These are phyloP conservation scores for Desmodus rotundus DNA, from an alignment of 2,113 vertebrate species.

Conservation along the genomic window DNA sequence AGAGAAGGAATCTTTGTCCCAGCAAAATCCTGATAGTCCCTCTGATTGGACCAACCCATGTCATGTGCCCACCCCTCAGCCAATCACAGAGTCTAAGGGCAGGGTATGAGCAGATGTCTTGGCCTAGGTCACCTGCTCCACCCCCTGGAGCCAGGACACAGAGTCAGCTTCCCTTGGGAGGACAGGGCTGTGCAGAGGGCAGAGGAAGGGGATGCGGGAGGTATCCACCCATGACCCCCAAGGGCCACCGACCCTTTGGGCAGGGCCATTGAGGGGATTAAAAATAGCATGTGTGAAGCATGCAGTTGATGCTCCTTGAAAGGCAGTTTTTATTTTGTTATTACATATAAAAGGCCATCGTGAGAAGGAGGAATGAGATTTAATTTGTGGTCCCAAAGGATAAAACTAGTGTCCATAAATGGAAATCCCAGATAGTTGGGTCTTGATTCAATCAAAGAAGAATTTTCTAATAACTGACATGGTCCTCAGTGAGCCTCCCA, in stretches of 20 bases:
- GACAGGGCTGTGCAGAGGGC: too few species aligned
- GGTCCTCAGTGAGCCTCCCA: background rate
- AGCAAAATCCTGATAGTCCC: too few species aligned
- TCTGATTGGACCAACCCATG: background rate
- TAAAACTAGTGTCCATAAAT: background rate
- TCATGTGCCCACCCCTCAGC: background rate
- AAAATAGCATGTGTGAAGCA: fast-evolving
- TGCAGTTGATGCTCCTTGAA: background rate
- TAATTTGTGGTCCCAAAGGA: background rate
- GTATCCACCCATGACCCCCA: fast-evolving
- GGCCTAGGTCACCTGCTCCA: background rate
- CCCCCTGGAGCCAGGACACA: background rate
- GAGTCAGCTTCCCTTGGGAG: background rate
- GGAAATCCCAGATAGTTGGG: background rate
- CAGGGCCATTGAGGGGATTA: background rate
- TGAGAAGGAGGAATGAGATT: background rate
- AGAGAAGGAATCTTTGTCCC: background rate
- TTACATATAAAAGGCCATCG: background rate
- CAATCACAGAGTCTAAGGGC: background rate
- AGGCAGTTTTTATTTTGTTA: background rate
- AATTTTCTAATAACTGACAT: too few species aligned
- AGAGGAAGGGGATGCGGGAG: background rate
- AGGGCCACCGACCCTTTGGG: background rate
- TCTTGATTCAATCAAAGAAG: background rate
- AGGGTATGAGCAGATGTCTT: background rate